Conservation (phyloP, 1,140 invertebrate species). For the Hyphantria cunea region DNA sequence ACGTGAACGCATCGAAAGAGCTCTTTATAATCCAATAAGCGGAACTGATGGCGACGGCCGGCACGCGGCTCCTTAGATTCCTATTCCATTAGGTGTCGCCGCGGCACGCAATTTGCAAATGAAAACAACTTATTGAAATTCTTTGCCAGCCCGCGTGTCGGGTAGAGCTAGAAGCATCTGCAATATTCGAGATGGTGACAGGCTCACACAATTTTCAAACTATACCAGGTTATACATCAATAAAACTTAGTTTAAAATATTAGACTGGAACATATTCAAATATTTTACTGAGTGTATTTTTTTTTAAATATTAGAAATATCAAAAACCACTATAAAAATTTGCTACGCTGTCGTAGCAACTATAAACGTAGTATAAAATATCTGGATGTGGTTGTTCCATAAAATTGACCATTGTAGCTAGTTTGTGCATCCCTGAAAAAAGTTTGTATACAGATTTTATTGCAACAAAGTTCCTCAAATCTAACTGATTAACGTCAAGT, state of each 20-base stretch:
- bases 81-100: constrained; percentile 78
- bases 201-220: constrained; percentile 34
- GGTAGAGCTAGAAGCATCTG: constrained; percentile 45
- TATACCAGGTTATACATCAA: constrained; percentile 12
- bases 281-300: background rate
- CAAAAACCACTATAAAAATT: no score
- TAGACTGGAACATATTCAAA: background rate
- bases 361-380: no score
- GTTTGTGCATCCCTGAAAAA: no score
- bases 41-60: constrained; percentile 44
- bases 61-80: constrained; percentile 63
- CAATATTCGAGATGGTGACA: constrained; percentile 55
- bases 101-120: constrained; percentile 78
- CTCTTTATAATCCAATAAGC: constrained; percentile 75
- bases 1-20: constrained; percentile 42
- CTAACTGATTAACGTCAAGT: no score
- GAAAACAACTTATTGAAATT: constrained; percentile 82
- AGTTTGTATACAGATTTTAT: no score
- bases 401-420: no score
- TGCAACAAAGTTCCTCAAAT: no score
- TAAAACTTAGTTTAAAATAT: constrained; percentile 9
- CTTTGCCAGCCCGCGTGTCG: constrained; percentile 59
- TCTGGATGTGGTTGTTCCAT: no score
- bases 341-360: no score
- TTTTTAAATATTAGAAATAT: constrained; percentile 6